These are phyloP conservation scores for Diplogasteroides magnus DNA, from an alignment of 1,140 invertebrate genomes.

Conservation along the genomic window DNA sequence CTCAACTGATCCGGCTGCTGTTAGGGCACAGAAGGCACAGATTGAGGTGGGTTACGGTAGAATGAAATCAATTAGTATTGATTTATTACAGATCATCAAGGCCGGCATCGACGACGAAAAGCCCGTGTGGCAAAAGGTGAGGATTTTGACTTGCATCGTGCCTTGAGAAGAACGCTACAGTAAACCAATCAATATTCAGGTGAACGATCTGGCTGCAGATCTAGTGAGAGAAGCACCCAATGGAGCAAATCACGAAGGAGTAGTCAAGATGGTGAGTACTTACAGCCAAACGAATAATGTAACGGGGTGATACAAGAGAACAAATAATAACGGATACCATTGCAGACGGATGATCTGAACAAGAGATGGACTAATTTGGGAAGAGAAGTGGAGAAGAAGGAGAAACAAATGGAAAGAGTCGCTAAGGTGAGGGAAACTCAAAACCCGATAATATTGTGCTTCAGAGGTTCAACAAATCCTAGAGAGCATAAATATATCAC, in stretches of 20 bases:
- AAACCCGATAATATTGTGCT: neutral
- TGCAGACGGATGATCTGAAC: neutral
- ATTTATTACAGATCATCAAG: neutral
- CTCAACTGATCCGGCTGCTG: conserved; percentile 77
- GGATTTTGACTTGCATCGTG: too few species aligned
- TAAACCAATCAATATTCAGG: too few species aligned
- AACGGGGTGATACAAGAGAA: neutral
- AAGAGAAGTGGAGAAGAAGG: neutral
- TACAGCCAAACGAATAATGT: neutral
- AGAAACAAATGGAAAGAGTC: neutral
- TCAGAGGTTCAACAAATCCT: neutral
- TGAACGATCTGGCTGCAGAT: neutral
- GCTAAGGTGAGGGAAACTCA: neutral
- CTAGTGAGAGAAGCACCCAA: neutral
- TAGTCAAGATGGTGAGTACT: neutral
- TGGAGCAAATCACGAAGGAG: neutral
- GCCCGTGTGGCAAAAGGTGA: neutral
- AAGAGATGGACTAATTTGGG: neutral
- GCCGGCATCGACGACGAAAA: neutral
- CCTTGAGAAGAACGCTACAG: too few species aligned
- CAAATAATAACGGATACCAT: neutral
- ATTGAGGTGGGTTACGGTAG: conserved; percentile 22
- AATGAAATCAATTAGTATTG: neutral
- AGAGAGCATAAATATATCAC: too few species aligned
- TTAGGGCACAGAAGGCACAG: conserved; percentile 62